Percentiles rank a stretch among this genome's conserved stretches.
Conservation (phyloP, 1,140 invertebrate species). For the Magallana gigas region DNA sequence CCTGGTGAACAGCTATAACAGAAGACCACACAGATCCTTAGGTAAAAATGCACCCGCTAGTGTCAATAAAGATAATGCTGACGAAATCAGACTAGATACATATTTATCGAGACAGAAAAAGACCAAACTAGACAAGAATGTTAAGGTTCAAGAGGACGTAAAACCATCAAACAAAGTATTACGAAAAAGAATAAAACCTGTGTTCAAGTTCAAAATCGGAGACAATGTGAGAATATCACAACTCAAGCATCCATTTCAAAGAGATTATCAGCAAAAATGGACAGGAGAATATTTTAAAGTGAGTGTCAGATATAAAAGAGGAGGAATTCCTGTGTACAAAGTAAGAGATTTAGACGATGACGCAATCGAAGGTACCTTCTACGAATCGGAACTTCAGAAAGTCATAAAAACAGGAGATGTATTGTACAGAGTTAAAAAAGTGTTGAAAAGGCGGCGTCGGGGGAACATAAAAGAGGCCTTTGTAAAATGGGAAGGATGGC, state of each 20-base stretch:
- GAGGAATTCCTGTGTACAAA: conserved; percentile 48
- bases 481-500: conserved; percentile 54
- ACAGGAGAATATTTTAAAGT: conserved; percentile 55
- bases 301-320: conserved; percentile 25
- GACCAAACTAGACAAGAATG: background rate
- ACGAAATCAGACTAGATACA: background rate
- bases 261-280: conserved; percentile 57
- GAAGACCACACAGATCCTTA: conserved; percentile 41
- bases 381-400: conserved; percentile 51
- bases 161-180: background rate
- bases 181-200: background rate
- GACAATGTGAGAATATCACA: conserved; percentile 54
- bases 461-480: conserved; percentile 39
- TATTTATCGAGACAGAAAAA: background rate
- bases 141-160: background rate
- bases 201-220: conserved; percentile 50
- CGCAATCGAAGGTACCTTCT: conserved; percentile 51
- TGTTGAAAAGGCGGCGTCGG: conserved; percentile 34
- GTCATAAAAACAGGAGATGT: conserved; percentile 2
- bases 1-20: too few species aligned
- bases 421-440: conserved; percentile 28
- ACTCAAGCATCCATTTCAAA: conserved; percentile 41
- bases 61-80: conserved; percentile 40
- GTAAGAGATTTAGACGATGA: conserved; percentile 45
- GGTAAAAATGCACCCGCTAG: conserved; percentile 5